phyloP scores from a whole-genome alignment of 2,797 vertebrate species.

The Carcharodon carcharias region DNA sequence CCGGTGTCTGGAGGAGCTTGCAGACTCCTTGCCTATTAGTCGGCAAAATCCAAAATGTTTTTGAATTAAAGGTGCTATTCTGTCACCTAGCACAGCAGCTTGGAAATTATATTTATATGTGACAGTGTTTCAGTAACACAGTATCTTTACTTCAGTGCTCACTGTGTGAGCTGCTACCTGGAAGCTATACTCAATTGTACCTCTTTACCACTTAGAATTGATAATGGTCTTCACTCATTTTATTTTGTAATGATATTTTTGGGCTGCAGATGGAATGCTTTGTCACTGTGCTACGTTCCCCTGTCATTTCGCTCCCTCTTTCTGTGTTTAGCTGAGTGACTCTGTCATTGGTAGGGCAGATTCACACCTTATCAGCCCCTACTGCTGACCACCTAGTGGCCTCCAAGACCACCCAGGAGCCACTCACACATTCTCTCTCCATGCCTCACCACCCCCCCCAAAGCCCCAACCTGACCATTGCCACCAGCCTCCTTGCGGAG shows the following conservation, averaged over 20 bases:
- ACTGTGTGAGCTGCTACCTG: background rate
- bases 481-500: background rate
- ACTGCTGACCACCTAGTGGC: background rate
- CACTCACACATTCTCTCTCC: background rate
- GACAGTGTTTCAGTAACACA: too few species aligned
- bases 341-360: background rate
- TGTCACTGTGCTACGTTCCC: background rate
- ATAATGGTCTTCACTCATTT: too few species aligned
- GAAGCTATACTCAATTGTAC: background rate
- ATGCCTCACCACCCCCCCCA: background rate
- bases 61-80: background rate
- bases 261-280: too few species aligned
- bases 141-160: background rate
- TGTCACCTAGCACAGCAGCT: background rate
- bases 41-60: background rate
- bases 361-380: background rate
- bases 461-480: background rate
- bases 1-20: too few species aligned
- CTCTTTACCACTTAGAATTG: background rate
- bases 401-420: background rate
- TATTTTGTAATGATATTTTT: background rate
- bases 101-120: background rate
- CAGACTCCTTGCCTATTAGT: background rate
- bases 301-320: background rate
- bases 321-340: background rate